Evolutionary conservation across 2,113 vertebrate species (phyloP).

Genomic region (Centropus bengalensis): DNA sequence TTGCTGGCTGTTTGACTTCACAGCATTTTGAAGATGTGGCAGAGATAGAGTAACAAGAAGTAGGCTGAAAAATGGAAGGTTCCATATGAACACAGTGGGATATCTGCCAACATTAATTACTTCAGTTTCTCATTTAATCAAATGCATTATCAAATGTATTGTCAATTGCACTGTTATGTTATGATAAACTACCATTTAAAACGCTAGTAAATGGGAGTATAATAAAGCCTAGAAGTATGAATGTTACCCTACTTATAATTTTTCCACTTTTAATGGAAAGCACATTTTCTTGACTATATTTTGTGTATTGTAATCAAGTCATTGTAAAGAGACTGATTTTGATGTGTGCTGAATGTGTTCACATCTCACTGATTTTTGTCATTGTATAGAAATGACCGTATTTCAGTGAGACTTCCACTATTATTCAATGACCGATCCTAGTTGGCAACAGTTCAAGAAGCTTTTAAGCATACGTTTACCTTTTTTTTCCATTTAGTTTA

Average conservation of each 20-base stretch:
- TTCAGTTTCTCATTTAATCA: background rate
- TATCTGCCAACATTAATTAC: background rate
- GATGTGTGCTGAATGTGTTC: background rate
- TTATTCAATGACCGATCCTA: background rate
- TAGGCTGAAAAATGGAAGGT: background rate
- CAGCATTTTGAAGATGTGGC: background rate
- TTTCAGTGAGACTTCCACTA: background rate
- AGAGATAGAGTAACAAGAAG: background rate
- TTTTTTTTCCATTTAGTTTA: background rate
- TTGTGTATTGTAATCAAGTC: background rate
- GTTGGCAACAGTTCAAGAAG: background rate
- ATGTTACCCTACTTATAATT: background rate
- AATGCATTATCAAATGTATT: background rate
- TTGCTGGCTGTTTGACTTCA: background rate
- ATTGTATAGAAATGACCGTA: background rate
- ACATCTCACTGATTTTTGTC: fast-evolving
- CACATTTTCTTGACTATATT: background rate
- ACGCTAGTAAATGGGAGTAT: background rate
- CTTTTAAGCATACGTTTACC: background rate
- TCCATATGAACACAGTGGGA: background rate
- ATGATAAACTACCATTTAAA: background rate
- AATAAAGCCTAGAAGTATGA: background rate
- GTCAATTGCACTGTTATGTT: background rate
- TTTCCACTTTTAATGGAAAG: background rate
- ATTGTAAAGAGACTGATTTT: background rate